Base-by-base conservation (phyloP, 2,113 vertebrate species). In the Rana temporaria region DNA sequence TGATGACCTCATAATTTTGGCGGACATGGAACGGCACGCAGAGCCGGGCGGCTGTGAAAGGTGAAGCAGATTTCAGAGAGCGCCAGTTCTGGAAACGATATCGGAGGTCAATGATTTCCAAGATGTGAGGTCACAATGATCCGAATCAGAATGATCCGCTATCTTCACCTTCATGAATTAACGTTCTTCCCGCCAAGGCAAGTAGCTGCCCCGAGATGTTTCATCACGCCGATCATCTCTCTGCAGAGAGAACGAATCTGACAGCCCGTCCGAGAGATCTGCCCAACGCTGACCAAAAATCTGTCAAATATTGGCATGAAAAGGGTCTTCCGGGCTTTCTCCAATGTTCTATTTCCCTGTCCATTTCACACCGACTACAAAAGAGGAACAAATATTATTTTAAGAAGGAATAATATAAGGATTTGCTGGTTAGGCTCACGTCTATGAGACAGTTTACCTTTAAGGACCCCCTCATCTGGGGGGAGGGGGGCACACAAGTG, bases 381-480 rank as follows among this genome's bases (percentile, higher is more conserved):
- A 55, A 60, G 68, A 64, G 72, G 72, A 81, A 72, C 62, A 81
- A 81, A 81, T 81, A 56, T 72, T 81, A 81, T 59, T 48, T 73
- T 42, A 64, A 81, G 69, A 73, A 42, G 64, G 55, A 42, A 81
- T 72, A 64, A 72, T 62, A 64, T 73, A 64, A 72, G 2, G 60
- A 34, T 17, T 17, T 55, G 79, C n/a, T 24, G 74, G 59, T 34
- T 20, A 52, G 17, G 42, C 8, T 14, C 42, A 38, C 1, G 34
- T 38, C 34, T 6, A 8, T 38, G 6, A 38, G 34, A 38, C 4
- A 2, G 42, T 48, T 48, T 48, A 48, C 42, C 42, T 48, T 48
- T 48, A 48, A 48, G 42, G 42, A 48, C 9, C 42, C 42, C 6
- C 42, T 48, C 6, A 3, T 2, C 42, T 3, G 14, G 42, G 8